phyloP scores from a whole-genome alignment of 2,797 vertebrate genomes.

The Rhinoraja longicauda region DNA sequence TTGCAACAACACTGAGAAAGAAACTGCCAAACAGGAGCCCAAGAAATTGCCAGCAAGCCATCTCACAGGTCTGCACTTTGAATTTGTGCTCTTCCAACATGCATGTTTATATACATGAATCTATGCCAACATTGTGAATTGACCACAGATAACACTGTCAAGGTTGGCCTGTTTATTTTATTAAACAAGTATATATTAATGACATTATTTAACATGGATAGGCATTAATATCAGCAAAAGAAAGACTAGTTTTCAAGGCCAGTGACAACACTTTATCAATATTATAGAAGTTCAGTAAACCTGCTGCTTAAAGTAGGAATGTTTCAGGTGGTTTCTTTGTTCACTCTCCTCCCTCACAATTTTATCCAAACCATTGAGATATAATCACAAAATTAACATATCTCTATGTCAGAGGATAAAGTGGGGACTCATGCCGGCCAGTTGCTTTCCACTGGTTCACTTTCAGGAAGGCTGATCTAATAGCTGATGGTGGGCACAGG shows the following conservation, averaged over 20 bases:
- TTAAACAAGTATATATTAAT: constrained; percentile 13
- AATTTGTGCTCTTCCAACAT: neutral
- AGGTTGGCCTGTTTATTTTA: neutral
- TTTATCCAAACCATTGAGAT: neutral
- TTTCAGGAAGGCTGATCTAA: too few relatives aligned
- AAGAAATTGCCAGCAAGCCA: constrained; percentile 51
- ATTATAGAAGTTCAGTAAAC: neutral
- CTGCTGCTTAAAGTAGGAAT: neutral
- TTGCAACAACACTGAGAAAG: constrained; percentile 48
- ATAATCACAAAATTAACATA: neutral
- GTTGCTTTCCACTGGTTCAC: too few relatives aligned
- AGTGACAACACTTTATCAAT: neutral
- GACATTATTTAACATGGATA: neutral
- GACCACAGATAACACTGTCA: neutral
- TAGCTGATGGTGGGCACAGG: too few relatives aligned
- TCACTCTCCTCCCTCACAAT: neutral
- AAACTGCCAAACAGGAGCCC: constrained; percentile 49
- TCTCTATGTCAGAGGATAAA: too few relatives aligned
- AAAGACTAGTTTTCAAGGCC: neutral
- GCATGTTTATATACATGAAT: neutral
- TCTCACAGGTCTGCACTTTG: constrained; percentile 40
- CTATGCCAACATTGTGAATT: neutral
- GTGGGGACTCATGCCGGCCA: too few relatives aligned
- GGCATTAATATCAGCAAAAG: neutral
- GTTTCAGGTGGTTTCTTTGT: neutral